Conservation (phyloP, 2,797 vertebrate species). For the Dicrostonyx torquatus region DNA sequence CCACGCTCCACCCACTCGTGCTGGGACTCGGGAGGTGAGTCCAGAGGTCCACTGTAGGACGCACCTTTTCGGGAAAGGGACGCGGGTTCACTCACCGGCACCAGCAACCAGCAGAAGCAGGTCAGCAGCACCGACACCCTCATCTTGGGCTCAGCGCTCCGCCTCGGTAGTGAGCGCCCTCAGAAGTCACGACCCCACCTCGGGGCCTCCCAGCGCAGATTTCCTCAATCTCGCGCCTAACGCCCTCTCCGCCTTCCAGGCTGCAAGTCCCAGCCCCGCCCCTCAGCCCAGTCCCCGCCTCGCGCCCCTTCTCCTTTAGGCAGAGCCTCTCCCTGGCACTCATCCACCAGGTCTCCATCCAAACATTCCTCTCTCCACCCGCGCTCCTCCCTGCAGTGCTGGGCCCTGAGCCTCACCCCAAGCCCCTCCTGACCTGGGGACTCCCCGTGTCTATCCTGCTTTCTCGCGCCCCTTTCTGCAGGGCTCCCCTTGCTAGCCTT, state of each 20-base stretch:
- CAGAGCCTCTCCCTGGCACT: no score
- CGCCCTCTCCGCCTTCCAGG: neutral
- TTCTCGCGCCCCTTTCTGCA: no score
- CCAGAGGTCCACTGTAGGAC: neutral
- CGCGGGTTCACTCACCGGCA: slow-evolving; percentile 79
- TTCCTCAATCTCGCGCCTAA: neutral
- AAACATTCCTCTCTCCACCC: neutral
- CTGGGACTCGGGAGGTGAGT: neutral
- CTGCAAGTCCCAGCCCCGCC: neutral
- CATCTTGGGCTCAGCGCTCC: slow-evolving; percentile 50
- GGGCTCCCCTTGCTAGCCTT: neutral
- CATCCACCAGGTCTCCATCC: neutral
- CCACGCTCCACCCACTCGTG: neutral
- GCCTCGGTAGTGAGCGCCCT: neutral
- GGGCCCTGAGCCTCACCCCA: neutral
- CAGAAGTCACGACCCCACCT: neutral
- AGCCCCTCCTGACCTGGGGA: neutral
- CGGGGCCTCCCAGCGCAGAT: neutral
- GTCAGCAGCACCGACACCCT: slow-evolving; percentile 72
- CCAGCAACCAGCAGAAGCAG: slow-evolving; percentile 79
- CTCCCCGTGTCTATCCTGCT: neutral
- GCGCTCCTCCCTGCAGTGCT: neutral
- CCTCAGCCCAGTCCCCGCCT: neutral
- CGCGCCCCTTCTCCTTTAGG: neutral
- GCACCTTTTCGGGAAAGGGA: neutral